Conservation (phyloP, 2,888 invertebrate genomes). For the Ethmia dodecea region DNA sequence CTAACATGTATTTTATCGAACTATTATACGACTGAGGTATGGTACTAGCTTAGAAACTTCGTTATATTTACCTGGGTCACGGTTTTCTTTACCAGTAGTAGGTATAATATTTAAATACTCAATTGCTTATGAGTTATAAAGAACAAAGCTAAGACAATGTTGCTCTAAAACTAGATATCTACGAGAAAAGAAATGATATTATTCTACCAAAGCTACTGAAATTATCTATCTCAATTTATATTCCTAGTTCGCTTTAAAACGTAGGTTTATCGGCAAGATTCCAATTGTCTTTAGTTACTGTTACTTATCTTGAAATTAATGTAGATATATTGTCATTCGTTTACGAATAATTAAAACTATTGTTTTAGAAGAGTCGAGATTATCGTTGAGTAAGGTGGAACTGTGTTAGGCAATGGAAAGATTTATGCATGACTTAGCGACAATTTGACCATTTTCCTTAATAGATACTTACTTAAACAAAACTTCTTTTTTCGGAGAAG, state of each 20-base stretch:
- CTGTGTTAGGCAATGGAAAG: slow-evolving; percentile 57
- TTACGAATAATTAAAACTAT: slow-evolving; percentile 36
- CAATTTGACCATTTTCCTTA: slow-evolving; percentile 15
- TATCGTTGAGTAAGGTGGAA: slow-evolving; percentile 65
- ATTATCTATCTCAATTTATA: slow-evolving; percentile 73
- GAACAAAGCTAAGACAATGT: slow-evolving; percentile 16
- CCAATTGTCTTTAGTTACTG: slow-evolving; percentile 66
- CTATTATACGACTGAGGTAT: too few relatives aligned
- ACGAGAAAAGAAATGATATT: slow-evolving; percentile 55
- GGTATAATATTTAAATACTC: slow-evolving; percentile 49
- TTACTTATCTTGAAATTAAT: slow-evolving; percentile 55
- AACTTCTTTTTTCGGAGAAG: too few relatives aligned
- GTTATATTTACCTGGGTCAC: slow-evolving; percentile 34
- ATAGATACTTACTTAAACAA: too few relatives aligned
- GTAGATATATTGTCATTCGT: slow-evolving; percentile 44
- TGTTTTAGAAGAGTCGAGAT: slow-evolving; percentile 48
- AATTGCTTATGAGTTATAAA: slow-evolving; percentile 27
- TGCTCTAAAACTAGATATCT: slow-evolving; percentile 27
- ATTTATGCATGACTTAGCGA: slow-evolving; percentile 48
- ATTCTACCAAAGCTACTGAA: slow-evolving; percentile 74
- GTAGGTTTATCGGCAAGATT: slow-evolving; percentile 72
- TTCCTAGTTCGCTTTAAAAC: slow-evolving; percentile 75
- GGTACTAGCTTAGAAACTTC: too few relatives aligned
- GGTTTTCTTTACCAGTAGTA: slow-evolving; percentile 32
- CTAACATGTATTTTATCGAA: too few relatives aligned